Evolutionary conservation across 2,797 vertebrate genomes (phyloP).

Genomic region (Muscicapa striata): DNA sequence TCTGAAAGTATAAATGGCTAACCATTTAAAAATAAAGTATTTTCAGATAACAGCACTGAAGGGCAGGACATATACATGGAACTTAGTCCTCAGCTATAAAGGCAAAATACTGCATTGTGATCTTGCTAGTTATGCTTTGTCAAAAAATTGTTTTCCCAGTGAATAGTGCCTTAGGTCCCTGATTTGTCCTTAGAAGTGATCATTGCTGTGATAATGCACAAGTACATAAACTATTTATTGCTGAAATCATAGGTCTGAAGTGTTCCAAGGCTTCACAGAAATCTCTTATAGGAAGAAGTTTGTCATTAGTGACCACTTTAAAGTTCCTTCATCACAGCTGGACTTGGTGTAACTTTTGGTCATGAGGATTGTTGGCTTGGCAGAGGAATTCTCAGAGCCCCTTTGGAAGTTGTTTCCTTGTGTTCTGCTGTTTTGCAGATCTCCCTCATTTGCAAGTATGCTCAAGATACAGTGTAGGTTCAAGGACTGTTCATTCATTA

Average conservation of each 20-base stretch:
- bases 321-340: background rate
- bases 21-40: background rate
- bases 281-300: background rate
- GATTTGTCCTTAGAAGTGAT: background rate
- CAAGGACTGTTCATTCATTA: background rate
- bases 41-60: background rate
- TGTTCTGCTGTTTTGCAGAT: background rate
- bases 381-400: background rate
- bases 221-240: background rate
- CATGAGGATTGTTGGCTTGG: background rate
- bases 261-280: background rate
- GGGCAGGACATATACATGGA: background rate
- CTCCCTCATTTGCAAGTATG: background rate
- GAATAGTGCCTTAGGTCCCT: background rate
- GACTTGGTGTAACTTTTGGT: background rate
- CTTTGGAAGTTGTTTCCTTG: background rate
- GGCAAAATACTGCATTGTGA: background rate
- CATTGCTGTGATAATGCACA: background rate
- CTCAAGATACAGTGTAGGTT: background rate
- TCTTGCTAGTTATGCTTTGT: background rate
- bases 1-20: background rate
- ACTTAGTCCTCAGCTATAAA: background rate
- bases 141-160: background rate
- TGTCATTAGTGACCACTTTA: background rate
- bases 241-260: background rate